Evolutionary conservation across 53 echinoderm and acorn worm species (phyloP), one percentile per base, ranked within the genome.

Genomic region (Antedon mediterranea): DNA sequence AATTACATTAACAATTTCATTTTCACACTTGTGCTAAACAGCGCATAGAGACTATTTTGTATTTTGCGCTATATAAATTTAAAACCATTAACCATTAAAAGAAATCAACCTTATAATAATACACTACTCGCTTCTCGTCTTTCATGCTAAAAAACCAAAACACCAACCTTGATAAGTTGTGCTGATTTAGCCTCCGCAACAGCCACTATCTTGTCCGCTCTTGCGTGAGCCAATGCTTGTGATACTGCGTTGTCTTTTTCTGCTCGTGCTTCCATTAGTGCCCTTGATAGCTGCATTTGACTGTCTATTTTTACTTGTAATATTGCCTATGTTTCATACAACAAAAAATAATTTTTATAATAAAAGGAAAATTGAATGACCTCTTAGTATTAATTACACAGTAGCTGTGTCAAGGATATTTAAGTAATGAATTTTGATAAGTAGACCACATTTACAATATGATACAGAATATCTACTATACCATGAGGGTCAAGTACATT

Each of bases 81-180:
- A n/a, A n/a, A n/a, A n/a, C n/a, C n/a, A n/a, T n/a, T n/a, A n/a
- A n/a, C n/a, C n/a, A n/a, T n/a, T n/a, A n/a, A n/a, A n/a, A n/a
- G n/a, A n/a, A n/a, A n/a, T n/a, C n/a, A n/a, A n/a, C n/a, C n/a
- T n/a, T n/a, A n/a, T n/a, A n/a, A n/a, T n/a, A n/a, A n/a, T n/a
- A n/a, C n/a, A n/a, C n/a, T n/a, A n/a, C n/a, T n/a, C n/a, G n/a
- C n/a, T n/a, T n/a, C n/a, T n/a, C n/a, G n/a, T n/a, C n/a, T n/a
- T n/a, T n/a, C n/a, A n/a, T n/a, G n/a, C n/a, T n/a, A n/a, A n/a
- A n/a, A n/a, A n/a, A n/a, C n/a, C n/a, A n/a, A n/a, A n/a, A n/a
- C n/a, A n/a, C n/a, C n/a, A n/a, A 97, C 97, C 97, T 97, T 97
- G 11, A 97, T 92, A 33, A 97, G 92, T 29, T 92, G 89, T 30